Percentiles rank a stretch among this genome's conserved stretches.
Evolutionary conservation across 2,113 vertebrate species (phyloP).

Genomic region (Dasyornis broadbenti): DNA sequence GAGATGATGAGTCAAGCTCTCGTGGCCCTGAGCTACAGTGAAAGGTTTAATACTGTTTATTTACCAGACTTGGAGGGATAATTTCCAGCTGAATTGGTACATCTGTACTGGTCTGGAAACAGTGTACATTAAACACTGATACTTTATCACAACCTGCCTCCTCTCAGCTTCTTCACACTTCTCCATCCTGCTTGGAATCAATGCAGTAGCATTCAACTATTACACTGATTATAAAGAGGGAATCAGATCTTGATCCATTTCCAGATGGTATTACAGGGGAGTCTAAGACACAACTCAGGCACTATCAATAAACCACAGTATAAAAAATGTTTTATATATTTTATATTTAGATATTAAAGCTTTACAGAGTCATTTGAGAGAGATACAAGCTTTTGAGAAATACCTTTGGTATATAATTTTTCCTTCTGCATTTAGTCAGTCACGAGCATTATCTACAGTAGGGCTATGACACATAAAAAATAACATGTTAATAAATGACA

Average conservation of each 20-base stretch:
- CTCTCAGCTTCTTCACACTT: background rate
- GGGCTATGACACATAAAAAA: background rate
- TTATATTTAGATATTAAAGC: conserved; percentile 51
- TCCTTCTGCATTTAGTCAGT: background rate
- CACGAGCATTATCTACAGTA: background rate
- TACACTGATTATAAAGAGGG: background rate
- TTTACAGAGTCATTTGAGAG: conserved; percentile 42
- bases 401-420: conserved; percentile 31
- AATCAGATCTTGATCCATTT: background rate
- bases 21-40: background rate
- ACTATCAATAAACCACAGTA: conserved; percentile 4
- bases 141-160: background rate
- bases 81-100: background rate
- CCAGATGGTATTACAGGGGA: background rate
- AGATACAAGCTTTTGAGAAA: conserved; percentile 28
- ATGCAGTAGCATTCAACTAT: background rate
- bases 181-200: background rate
- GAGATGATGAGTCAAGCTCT: background rate
- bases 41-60: background rate
- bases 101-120: background rate
- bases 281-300: background rate
- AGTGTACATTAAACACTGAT: background rate
- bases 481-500: background rate
- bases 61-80: background rate
- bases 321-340: background rate